A percentile compares a stretch with the other conserved stretches of the same genome.
phyloP scores from a whole-genome alignment of 2,113 vertebrate species.

The Girardinichthys multiradiatus region DNA sequence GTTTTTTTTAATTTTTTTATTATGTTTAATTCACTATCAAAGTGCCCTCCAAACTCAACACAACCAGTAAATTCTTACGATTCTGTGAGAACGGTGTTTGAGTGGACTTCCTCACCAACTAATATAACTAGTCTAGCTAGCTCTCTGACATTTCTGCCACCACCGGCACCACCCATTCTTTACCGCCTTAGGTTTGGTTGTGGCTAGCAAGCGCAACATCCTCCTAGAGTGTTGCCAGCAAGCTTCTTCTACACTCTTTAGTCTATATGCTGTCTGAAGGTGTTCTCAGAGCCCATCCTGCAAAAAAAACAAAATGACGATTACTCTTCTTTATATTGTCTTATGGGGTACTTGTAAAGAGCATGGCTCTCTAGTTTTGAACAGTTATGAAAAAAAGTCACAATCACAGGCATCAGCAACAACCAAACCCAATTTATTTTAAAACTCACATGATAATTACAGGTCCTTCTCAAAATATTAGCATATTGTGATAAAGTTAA shows the following conservation, averaged over 20 bases:
- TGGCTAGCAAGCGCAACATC: background rate
- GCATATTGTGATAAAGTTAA: too few relatives aligned
- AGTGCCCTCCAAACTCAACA: background rate
- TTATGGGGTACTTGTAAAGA: background rate
- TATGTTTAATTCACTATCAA: background rate
- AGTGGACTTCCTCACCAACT: slow-evolving; percentile 16
- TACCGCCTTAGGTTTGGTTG: background rate
- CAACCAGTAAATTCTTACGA: background rate
- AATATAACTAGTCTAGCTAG: slow-evolving; percentile 47
- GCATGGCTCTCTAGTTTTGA: background rate
- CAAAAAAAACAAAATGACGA: background rate
- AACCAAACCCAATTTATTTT: too few relatives aligned
- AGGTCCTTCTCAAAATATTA: too few relatives aligned
- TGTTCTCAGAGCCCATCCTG: slow-evolving; percentile 69
- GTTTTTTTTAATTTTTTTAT: slow-evolving; percentile 11
- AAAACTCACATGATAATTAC: too few relatives aligned
- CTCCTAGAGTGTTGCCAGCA: background rate
- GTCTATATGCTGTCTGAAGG: slow-evolving; percentile 45
- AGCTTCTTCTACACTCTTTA: background rate
- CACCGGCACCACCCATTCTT: slow-evolving; percentile 46
- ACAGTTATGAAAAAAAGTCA: too few relatives aligned
- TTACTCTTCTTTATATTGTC: background rate
- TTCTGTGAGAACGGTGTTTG: background rate
- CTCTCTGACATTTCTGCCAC: slow-evolving; percentile 32
- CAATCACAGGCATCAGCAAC: too few relatives aligned